These are phyloP conservation scores for Notolabrus celidotus DNA, from an alignment of 2,797 vertebrate genomes.

Conservation along the genomic window DNA sequence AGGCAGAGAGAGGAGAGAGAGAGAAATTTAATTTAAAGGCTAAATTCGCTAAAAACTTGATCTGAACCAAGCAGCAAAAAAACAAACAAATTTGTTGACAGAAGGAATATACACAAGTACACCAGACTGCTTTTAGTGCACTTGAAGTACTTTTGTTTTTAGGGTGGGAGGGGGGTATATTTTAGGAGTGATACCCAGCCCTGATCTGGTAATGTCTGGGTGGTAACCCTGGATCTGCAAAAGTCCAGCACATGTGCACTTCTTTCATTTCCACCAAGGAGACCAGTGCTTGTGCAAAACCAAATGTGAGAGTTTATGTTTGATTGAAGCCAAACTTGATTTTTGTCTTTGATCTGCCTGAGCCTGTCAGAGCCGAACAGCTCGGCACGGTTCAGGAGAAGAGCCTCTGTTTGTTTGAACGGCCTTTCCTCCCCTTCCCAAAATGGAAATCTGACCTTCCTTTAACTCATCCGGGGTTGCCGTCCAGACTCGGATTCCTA, in stretches of 20 bases:
- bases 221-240: not conserved
- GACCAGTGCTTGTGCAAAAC: not conserved
- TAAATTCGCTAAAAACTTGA: no score
- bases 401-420: not conserved
- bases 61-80: no score
- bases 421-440: not conserved
- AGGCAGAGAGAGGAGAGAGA: no score
- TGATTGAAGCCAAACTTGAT: not conserved
- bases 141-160: not conserved
- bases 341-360: not conserved
- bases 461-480: not conserved
- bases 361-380: not conserved
- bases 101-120: not conserved
- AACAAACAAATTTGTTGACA: no score
- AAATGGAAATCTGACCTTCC: not conserved
- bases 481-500: not conserved
- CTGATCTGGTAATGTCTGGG: not conserved
- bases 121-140: not conserved
- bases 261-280: not conserved
- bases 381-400: not conserved
- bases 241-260: not conserved
- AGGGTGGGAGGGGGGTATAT: no score
- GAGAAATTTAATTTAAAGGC: no score
- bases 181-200: constrained; percentile 3
- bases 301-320: not conserved